These are phyloP conservation scores for Arbacia lixula DNA, from an alignment of 53 echinoderm and acorn worm species.

Conservation along the genomic window DNA sequence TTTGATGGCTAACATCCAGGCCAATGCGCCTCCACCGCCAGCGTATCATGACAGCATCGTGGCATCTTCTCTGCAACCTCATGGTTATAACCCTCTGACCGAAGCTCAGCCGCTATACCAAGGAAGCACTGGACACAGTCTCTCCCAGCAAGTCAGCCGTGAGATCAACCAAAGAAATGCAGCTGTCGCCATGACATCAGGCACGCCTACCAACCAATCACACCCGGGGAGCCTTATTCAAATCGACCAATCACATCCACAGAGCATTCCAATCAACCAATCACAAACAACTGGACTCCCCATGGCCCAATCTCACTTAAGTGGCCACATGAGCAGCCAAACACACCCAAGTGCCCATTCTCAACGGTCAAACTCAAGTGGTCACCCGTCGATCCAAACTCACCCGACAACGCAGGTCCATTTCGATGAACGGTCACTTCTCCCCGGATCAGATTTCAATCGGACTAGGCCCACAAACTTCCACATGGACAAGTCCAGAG, in stretches of 20 bases:
- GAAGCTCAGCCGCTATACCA: not conserved
- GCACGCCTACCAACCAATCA: no score
- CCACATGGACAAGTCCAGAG: conserved; percentile 25
- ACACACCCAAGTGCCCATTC: not conserved
- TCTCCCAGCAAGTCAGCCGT: not conserved
- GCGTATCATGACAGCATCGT: not conserved
- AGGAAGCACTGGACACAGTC: not conserved
- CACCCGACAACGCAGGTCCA: not conserved
- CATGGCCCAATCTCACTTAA: not conserved
- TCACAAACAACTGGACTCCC: not conserved
- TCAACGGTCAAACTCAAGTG: no score
- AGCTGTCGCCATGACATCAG: no score
- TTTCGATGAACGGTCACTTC: not conserved
- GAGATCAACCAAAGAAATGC: no score
- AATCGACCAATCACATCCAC: conserved; percentile 25
- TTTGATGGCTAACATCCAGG: not conserved
- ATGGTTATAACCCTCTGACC: not conserved
- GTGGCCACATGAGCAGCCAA: not conserved
- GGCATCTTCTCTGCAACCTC: not conserved
- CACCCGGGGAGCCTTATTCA: no score
- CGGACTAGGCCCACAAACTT: not conserved
- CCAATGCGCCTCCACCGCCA: not conserved
- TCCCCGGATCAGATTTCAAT: not conserved
- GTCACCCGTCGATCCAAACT: not conserved
- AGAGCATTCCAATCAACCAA: not conserved